Evolutionary conservation across 2,113 vertebrate genomes (phyloP).

Genomic region (Empidonax traillii): DNA sequence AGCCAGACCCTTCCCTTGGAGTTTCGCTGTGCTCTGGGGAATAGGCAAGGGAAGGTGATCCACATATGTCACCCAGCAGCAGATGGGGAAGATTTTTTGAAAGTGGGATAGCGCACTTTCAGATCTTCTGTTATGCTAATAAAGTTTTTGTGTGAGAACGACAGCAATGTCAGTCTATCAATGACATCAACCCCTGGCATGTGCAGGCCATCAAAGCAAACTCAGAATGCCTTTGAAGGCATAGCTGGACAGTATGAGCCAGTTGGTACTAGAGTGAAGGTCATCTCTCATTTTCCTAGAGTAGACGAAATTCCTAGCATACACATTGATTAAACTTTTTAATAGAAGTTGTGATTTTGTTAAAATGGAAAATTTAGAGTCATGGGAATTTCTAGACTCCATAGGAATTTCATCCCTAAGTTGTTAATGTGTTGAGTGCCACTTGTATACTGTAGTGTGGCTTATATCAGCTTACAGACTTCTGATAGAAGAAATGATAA

Average conservation of each 20-base stretch:
- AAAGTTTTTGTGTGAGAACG: constrained; percentile 74
- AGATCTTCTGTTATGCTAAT: constrained; percentile 46
- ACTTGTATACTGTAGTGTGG: background rate
- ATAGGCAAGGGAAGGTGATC: background rate
- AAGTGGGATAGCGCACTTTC: background rate
- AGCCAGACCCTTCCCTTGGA: background rate
- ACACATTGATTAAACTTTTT: constrained; percentile 11
- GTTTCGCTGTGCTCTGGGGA: background rate
- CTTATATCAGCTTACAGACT: background rate
- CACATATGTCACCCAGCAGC: background rate
- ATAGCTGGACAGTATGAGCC: constrained; percentile 49
- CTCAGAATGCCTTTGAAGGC: constrained; percentile 69
- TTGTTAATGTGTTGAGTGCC: background rate
- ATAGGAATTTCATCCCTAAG: background rate
- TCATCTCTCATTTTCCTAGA: constrained; percentile 75
- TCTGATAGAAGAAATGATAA: background rate
- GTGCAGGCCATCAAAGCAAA: constrained; percentile 80
- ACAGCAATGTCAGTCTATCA: constrained; percentile 64
- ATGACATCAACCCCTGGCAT: constrained; percentile 68
- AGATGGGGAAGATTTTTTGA: constrained; percentile 20
- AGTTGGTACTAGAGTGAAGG: constrained; percentile 73
- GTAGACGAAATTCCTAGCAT: constrained; percentile 66
- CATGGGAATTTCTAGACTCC: background rate
- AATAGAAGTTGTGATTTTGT: constrained; percentile 46
- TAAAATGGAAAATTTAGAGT: constrained; percentile 27